Evolutionary conservation across 2,113 vertebrate genomes (phyloP), one percentile per base, ranked within the genome.

Genomic region (Puntigrus tetrazona): DNA sequence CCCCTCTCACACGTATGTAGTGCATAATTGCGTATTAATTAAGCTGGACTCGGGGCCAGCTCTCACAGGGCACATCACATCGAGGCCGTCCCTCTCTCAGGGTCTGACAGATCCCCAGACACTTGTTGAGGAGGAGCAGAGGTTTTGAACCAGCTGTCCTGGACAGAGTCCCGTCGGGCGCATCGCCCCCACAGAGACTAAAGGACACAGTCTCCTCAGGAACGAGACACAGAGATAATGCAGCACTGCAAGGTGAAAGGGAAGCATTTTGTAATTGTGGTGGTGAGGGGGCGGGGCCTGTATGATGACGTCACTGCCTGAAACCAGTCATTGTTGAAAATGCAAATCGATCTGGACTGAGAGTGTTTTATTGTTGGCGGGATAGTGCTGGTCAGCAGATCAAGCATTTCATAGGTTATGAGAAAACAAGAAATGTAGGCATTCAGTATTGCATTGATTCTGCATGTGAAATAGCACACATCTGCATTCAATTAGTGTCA

Each of bases 121-220:
- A 88, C 90, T 85, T 87, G 90, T 91, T 88, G 89, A 88, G 78
- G 83, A 84, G 82, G 89, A 81, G 86, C 81, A 87, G 83, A 87
- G 90, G 89, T 88, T 88, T 78, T 88, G 89, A 89, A 88, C 83
- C 85, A 87, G 86, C 87, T 86, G 86, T 91, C 86, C 89, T 80
- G 74, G 67, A 59, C 84, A 47, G 5, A 5, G 38, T 87, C 90
- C 85, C 88, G 59, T 78, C 72, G 85, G 90, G 86, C 75, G 78
- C 83, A 86, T 89, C 89, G 85, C 55, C 78, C 74, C 69, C 65
- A 80, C 84, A 82, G 77, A 0, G 78, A 86, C 27, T 74, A 87
- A 88, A 91, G 86, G 89, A 91, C 86, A 65, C 22, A 7, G 67
- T 87, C 86, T 88, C 85, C 84, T 85, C 72, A 61, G 43, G 36